These are phyloP conservation scores for Ephydatia muelleri DNA, from an alignment of 37 sponge, comb jelly and placozoan species.

Conservation along the genomic window DNA sequence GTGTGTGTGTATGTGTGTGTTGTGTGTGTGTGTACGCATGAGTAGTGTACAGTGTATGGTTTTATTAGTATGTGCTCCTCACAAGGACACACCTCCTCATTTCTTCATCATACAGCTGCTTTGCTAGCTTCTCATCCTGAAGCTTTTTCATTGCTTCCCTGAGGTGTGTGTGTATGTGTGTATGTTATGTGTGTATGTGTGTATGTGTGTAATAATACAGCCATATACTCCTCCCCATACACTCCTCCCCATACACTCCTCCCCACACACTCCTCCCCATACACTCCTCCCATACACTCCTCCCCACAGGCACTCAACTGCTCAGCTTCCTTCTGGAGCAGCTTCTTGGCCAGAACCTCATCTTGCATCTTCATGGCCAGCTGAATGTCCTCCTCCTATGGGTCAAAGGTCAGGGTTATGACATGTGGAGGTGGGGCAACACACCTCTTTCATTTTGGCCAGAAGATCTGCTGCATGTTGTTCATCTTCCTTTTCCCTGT, in stretches of 20 bases:
- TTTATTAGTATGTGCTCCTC: neutral
- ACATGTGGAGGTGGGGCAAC: neutral
- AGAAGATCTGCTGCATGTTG: neutral
- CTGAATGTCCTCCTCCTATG: constrained; percentile 50
- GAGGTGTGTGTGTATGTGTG: too few relatives aligned
- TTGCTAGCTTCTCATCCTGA: neutral
- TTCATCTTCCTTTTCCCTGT: neutral
- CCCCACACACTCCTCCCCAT: neutral
- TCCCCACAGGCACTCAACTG: neutral
- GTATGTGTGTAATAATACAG: neutral
- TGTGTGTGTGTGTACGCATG: neutral
- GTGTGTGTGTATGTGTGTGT: neutral
- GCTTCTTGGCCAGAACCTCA: constrained; percentile 42
- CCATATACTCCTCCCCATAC: too few relatives aligned
- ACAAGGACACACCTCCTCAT: neutral
- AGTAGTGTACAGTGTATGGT: neutral
- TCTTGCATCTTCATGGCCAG: constrained; percentile 54
- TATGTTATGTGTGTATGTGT: too few relatives aligned
- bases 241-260: neutral
- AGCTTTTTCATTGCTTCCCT: neutral
- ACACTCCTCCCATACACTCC: neutral
- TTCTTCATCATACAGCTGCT: constrained; percentile 3
- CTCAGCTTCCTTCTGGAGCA: constrained; percentile 14
- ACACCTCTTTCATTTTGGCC: neutral
- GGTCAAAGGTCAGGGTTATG: too few relatives aligned